These are phyloP conservation scores for Rhimphoctona megacephalus DNA, from an alignment of 2,888 invertebrate genomes.

Conservation along the genomic window DNA sequence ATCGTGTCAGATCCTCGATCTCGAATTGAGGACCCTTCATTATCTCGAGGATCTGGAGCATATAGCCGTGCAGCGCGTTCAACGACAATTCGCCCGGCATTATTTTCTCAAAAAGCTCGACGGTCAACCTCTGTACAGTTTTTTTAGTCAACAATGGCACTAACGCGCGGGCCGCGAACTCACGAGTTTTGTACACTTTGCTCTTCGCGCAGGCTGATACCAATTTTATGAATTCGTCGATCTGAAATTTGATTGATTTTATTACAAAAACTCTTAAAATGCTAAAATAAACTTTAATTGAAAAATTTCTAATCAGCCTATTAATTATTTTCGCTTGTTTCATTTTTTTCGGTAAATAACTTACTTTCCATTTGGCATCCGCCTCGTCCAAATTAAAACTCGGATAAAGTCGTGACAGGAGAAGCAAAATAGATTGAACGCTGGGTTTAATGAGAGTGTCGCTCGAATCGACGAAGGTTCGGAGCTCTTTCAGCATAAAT, in stretches of 20 bases:
- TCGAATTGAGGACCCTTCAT: conserved; percentile 77
- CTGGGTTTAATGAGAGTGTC: conserved; percentile 87
- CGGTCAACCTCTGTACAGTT: conserved; percentile 77
- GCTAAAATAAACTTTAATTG: neutral
- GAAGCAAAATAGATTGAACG: conserved; percentile 91
- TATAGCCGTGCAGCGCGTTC: conserved; percentile 89
- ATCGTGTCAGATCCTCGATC: conserved; percentile 58
- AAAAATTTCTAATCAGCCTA: neutral
- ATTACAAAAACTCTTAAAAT: neutral
- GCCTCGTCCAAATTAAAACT: conserved; percentile 89
- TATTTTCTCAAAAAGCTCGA: conserved; percentile 81
- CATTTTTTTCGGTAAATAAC: conserved; percentile 11
- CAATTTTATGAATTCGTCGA: conserved; percentile 88
- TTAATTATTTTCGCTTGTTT: neutral
- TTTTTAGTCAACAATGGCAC: conserved; percentile 87
- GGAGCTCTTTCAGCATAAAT: conserved; percentile 86
- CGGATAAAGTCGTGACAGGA: conserved; percentile 92
- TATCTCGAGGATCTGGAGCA: conserved; percentile 86
- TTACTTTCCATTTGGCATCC: conserved; percentile 89
- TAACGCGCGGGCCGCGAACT: conserved; percentile 90
- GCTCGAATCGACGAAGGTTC: conserved; percentile 77
- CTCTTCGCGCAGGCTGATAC: conserved; percentile 89
- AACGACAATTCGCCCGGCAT: conserved; percentile 72
- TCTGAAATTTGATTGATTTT: conserved; percentile 82
- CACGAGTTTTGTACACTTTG: conserved; percentile 89